These are phyloP conservation scores for Proteles cristata DNA, from an alignment of 2,113 vertebrate species.

Conservation along the genomic window DNA sequence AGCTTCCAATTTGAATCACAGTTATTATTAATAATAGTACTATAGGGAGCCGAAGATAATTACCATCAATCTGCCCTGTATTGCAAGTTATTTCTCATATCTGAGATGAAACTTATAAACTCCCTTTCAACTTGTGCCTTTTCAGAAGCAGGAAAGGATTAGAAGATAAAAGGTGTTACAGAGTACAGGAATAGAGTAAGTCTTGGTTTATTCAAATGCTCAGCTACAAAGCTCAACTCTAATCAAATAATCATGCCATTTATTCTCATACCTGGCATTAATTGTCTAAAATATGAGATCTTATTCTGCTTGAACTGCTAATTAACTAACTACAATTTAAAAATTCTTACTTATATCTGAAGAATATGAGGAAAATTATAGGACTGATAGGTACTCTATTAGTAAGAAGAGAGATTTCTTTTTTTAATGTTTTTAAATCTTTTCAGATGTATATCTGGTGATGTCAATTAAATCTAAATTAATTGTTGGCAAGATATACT, in stretches of 20 bases:
- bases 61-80: neutral
- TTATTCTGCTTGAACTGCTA: neutral
- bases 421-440: neutral
- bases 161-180: neutral
- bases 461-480: neutral
- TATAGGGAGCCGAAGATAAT: neutral
- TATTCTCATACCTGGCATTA: neutral
- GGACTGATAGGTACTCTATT: accelerated
- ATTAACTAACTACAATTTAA: neutral
- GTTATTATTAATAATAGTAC: conserved; percentile 41
- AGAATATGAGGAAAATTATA: neutral
- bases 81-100: neutral
- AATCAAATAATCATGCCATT: neutral
- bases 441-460: neutral
- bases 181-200: neutral
- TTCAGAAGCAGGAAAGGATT: neutral
- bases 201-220: neutral
- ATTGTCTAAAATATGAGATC: neutral
- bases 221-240: neutral
- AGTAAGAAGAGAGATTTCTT: neutral
- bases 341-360: neutral
- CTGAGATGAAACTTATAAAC: neutral
- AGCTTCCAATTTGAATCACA: neutral
- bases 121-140: neutral
- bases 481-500: neutral